Conservation (phyloP, 2,888 invertebrate species). For the Himalopsyche tibetana region DNA sequence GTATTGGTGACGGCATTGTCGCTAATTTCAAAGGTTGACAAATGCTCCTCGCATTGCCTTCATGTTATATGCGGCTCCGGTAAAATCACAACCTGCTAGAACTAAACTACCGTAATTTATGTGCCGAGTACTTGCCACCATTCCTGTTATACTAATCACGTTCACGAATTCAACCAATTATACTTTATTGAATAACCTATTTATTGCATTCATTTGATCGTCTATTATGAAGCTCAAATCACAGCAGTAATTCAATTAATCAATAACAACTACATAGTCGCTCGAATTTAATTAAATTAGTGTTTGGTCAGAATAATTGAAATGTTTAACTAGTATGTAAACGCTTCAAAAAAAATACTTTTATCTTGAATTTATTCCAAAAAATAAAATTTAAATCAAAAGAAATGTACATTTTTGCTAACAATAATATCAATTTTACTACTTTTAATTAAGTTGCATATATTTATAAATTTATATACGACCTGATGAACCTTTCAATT, state of each 20-base stretch:
- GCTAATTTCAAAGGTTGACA: conserved; percentile 65
- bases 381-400: too few relatives aligned
- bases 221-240: not conserved
- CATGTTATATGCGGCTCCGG: conserved; percentile 2
- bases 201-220: not conserved
- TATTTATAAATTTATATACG: too few relatives aligned
- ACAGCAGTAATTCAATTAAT: not conserved
- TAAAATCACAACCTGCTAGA: conserved; percentile 49
- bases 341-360: too few relatives aligned
- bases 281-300: not conserved
- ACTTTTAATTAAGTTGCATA: too few relatives aligned
- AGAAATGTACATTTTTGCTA: too few relatives aligned
- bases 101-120: conserved; percentile 54
- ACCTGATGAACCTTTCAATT: too few relatives aligned
- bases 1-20: conserved; percentile 61
- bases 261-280: not conserved
- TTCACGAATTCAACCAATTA: conserved; percentile 19
- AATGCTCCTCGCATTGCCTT: conserved; percentile 60
- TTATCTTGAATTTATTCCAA: too few relatives aligned
- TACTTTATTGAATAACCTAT: conserved; percentile 34
- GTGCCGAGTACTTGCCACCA: conserved; percentile 14
- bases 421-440: too few relatives aligned
- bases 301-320: too few relatives aligned
- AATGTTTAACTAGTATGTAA: too few relatives aligned
- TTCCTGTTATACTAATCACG: not conserved